Conservation (phyloP, 2,797 vertebrate genomes). For the Protonibea diacanthus region DNA sequence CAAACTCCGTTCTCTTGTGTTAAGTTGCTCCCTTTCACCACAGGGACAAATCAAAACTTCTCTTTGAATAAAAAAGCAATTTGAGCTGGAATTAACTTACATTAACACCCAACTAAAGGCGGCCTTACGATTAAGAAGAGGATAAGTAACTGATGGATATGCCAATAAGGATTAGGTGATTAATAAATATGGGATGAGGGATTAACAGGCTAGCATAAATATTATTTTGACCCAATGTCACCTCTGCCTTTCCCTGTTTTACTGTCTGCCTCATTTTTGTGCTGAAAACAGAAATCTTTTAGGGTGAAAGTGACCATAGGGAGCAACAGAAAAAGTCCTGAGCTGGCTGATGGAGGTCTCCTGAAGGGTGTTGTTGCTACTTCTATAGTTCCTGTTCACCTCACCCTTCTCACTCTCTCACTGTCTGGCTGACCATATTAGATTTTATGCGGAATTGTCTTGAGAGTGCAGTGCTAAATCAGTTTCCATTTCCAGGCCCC, state of each 20-base stretch:
- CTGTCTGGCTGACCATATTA: slow-evolving; percentile 69
- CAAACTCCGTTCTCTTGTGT: slow-evolving; percentile 24
- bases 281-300: slow-evolving; percentile 60
- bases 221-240: slow-evolving; percentile 50
- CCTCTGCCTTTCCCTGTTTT: slow-evolving; percentile 35
- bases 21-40: slow-evolving; percentile 39
- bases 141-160: slow-evolving; percentile 55
- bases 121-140: slow-evolving; percentile 47
- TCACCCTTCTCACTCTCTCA: slow-evolving; percentile 19
- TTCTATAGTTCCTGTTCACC: slow-evolving; percentile 63
- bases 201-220: slow-evolving; percentile 53
- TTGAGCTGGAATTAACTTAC: slow-evolving; percentile 62
- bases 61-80: slow-evolving; percentile 71
- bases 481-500: slow-evolving; percentile 79
- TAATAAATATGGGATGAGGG: slow-evolving; percentile 66
- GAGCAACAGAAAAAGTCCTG: slow-evolving; percentile 53
- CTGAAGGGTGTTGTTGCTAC: slow-evolving; percentile 72
- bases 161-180: slow-evolving; percentile 69
- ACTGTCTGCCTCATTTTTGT: slow-evolving; percentile 17
- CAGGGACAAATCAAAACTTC: slow-evolving; percentile 62
- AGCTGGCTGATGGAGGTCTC: slow-evolving; percentile 72
- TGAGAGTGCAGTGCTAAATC: slow-evolving; percentile 79
- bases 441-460: slow-evolving; percentile 79
- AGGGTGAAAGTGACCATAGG: slow-evolving; percentile 65
- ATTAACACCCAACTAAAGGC: slow-evolving; percentile 66